Percentiles rank a stretch among this genome's conserved stretches.
phyloP scores from a whole-genome alignment of 2,797 vertebrate species.

The Arctocebus calabarensis region DNA sequence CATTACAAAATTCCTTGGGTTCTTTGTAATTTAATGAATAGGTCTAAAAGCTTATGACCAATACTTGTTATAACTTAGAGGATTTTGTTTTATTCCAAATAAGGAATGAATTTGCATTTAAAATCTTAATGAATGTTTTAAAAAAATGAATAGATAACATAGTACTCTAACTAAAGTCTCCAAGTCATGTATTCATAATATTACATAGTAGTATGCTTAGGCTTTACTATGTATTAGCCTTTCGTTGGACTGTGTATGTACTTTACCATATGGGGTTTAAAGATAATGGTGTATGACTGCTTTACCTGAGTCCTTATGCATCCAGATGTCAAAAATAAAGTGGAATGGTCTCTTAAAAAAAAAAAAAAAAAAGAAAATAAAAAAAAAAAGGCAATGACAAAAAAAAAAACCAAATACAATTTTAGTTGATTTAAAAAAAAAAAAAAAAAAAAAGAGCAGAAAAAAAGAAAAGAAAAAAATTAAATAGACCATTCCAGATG shows the following conservation, averaged over 20 bases:
- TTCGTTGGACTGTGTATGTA: constrained; percentile 98
- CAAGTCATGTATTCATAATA: constrained; percentile 92
- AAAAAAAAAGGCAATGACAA: constrained; percentile 71
- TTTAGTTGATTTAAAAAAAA: constrained; percentile 84
- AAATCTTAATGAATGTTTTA: constrained; percentile 91
- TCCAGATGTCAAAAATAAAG: constrained; percentile 97
- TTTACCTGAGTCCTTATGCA: constrained; percentile 95
- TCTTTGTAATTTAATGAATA: constrained; percentile 92
- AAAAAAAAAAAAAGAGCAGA: constrained; percentile 74
- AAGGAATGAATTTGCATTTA: constrained; percentile 92
- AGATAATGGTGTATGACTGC: constrained; percentile 97
- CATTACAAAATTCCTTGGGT: constrained; percentile 89
- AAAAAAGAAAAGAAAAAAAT: constrained; percentile 74
- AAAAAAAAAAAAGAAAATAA: constrained; percentile 73
- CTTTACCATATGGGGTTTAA: constrained; percentile 98
- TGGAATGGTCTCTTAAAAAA: constrained; percentile 96
- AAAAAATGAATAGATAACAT: constrained; percentile 90
- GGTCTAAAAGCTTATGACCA: constrained; percentile 89
- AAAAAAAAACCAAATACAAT: constrained; percentile 86
- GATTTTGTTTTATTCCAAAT: constrained; percentile 90
- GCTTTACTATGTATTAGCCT: constrained; percentile 94
- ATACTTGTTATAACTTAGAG: constrained; percentile 89
- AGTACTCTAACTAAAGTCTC: constrained; percentile 90
- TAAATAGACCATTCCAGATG: constrained; percentile 91
- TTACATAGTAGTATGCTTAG: constrained; percentile 93